Conservation (phyloP, 2,888 invertebrate species). For the Apamea anceps region DNA sequence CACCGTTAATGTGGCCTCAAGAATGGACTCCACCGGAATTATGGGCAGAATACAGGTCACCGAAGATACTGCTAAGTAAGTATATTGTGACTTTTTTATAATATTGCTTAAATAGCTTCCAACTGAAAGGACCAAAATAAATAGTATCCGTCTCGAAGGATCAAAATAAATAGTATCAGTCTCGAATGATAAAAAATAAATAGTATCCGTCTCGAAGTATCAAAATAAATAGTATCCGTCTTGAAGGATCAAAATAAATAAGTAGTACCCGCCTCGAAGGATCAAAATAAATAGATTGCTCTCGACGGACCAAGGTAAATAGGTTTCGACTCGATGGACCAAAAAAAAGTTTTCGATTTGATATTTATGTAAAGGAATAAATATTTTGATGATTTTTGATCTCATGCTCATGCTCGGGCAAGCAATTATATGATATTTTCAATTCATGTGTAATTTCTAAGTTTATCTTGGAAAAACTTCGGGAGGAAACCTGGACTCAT, state of each 20-base stretch:
- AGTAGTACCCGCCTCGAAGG: not conserved
- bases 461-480: not conserved
- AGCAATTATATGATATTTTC: not conserved
- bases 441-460: not conserved
- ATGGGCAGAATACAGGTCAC: slow-evolving; percentile 96
- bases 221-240: not conserved
- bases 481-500: not conserved
- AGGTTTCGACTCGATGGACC: not conserved
- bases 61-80: slow-evolving; percentile 87
- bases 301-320: not conserved
- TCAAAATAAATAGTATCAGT: too few relatives aligned
- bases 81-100: slow-evolving; percentile 1
- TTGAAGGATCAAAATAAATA: not conserved
- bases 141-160: not conserved
- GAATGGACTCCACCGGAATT: slow-evolving; percentile 99
- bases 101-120: not conserved
- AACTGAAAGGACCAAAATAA: not conserved
- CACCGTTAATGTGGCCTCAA: slow-evolving; percentile 98
- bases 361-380: not conserved
- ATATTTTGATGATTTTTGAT: not conserved
- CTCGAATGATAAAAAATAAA: not conserved
- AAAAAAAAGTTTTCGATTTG: not conserved
- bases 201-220: not conserved
- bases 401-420: not conserved
- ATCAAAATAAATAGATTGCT: not conserved